These are phyloP conservation scores for Andricus quercusramuli DNA, from an alignment of 2,888 invertebrate genomes.

Conservation along the genomic window DNA sequence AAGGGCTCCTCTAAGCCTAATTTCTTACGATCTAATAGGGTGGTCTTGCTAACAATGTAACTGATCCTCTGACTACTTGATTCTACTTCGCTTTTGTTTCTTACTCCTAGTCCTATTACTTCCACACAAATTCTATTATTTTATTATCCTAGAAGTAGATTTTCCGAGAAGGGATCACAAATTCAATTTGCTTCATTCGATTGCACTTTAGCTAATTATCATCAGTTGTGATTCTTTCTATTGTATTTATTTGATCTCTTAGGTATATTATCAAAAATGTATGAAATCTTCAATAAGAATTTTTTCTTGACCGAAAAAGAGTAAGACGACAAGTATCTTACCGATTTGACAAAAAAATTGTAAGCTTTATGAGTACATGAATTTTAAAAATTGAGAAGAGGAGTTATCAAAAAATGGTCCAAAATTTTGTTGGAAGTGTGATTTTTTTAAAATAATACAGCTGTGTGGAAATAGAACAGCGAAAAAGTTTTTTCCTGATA, in stretches of 20 bases:
- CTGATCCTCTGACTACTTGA: slow-evolving; percentile 11
- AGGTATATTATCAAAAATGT: neutral
- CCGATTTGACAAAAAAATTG: no score
- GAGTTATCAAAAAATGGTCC: no score
- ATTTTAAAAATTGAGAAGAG: no score
- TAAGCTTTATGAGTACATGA: no score
- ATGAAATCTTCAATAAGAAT: no score
- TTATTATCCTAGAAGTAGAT: slow-evolving; percentile 12
- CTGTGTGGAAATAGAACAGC: no score
- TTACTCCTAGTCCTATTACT: neutral
- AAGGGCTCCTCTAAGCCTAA: slow-evolving; percentile 36
- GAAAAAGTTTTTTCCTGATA: no score
- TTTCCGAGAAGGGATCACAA: neutral
- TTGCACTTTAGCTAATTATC: neutral
- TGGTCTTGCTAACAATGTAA: slow-evolving; percentile 25
- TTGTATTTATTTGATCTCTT: neutral
- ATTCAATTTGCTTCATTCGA: neutral
- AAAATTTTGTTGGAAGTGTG: no score
- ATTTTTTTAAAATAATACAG: no score
- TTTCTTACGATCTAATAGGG: slow-evolving; percentile 20
- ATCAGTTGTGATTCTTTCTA: neutral
- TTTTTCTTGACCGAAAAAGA: no score
- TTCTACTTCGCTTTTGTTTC: slow-evolving; percentile 11
- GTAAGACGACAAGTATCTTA: no score
- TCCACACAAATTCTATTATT: slow-evolving; percentile 17